Evolutionary conservation across 2,113 vertebrate genomes (phyloP).

Genomic region (Lepidothrix coronata): DNA sequence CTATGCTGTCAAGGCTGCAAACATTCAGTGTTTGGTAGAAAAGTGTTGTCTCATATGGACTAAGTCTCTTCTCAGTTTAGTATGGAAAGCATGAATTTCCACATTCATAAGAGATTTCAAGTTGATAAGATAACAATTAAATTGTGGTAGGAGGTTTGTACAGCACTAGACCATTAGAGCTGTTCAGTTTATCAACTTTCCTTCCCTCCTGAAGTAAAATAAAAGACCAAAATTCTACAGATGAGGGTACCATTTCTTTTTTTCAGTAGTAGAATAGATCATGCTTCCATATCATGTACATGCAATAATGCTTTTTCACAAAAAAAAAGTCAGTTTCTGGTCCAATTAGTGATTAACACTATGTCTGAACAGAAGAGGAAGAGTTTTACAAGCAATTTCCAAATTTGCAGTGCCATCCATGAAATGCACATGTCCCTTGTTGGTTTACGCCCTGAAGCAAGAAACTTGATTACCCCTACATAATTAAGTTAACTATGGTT

Average conservation of each 20-base stretch:
- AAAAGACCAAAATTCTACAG: neutral
- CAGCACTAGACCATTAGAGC: neutral
- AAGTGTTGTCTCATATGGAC: neutral
- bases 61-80: neutral
- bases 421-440: neutral
- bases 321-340: neutral
- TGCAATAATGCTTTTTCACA: neutral
- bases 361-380: neutral
- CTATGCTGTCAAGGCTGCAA: neutral
- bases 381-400: neutral
- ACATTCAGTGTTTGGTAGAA: constrained; percentile 8
- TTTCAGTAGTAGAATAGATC: neutral
- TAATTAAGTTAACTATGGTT: neutral
- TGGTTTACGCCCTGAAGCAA: neutral
- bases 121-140: neutral
- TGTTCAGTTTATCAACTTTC: neutral
- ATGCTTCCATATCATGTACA: neutral
- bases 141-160: neutral
- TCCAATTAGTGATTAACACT: neutral
- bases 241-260: neutral
- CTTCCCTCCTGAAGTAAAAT: neutral
- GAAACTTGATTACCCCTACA: neutral
- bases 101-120: constrained; percentile 15
- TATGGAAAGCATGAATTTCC: constrained; percentile 4
- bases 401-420: neutral